A percentile compares a stretch with the other conserved stretches of the same genome.
Conservation (phyloP, 2,113 vertebrate species). For the Sturnira hondurensis region DNA sequence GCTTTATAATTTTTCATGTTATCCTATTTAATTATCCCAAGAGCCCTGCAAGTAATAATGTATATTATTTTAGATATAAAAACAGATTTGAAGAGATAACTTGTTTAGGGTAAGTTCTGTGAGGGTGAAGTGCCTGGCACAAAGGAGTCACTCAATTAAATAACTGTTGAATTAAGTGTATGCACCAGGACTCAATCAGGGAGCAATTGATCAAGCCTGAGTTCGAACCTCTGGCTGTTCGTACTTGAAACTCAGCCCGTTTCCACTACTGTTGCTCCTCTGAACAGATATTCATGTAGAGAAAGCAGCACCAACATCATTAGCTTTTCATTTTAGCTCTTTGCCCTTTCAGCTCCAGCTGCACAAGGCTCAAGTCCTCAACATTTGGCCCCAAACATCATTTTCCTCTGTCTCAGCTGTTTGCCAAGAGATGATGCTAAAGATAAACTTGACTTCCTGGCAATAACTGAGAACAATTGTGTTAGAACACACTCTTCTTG, state of each 20-base stretch:
- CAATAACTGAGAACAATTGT: background rate
- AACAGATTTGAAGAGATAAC: background rate
- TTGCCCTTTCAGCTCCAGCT: constrained; percentile 29
- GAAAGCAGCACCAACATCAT: background rate
- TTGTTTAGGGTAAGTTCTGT: background rate
- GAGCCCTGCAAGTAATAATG: background rate
- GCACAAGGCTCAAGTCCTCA: constrained; percentile 36
- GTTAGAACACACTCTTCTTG: constrained; percentile 42
- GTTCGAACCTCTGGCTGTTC: background rate
- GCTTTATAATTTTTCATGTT: background rate
- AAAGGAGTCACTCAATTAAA: background rate
- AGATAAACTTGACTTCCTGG: constrained; percentile 57
- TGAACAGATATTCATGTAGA: background rate
- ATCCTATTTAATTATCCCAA: background rate
- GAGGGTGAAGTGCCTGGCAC: background rate
- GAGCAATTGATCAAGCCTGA: background rate
- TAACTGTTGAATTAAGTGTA: background rate
- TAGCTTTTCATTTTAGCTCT: constrained; percentile 28
- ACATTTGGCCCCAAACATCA: constrained; percentile 28
- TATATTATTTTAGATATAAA: background rate
- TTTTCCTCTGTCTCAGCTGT: constrained; percentile 30
- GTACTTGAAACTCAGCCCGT: background rate
- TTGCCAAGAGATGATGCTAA: constrained; percentile 56
- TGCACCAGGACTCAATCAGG: background rate
- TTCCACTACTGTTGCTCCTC: background rate